These are phyloP conservation scores for Ptychadena robeensis DNA, from an alignment of 2,797 vertebrate species.

Conservation along the genomic window DNA sequence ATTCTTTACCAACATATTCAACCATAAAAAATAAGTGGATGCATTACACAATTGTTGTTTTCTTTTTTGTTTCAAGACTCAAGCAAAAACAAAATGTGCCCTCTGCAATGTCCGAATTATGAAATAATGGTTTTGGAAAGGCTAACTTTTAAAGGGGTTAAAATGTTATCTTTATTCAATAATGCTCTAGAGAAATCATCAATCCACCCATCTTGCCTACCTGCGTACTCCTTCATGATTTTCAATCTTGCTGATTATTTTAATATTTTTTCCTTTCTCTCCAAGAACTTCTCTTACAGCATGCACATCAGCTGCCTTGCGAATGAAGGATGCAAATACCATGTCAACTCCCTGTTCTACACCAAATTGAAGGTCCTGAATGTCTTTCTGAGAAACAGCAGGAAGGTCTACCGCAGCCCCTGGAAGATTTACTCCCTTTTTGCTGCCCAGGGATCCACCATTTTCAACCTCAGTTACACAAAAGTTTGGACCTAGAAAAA, in stretches of 20 bases:
- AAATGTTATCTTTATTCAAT: not conserved
- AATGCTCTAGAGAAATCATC: not conserved
- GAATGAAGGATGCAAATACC: conserved; percentile 98
- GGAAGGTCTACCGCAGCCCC: conserved; percentile 94
- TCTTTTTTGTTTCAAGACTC: no score
- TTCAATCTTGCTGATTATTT: conserved; percentile 99
- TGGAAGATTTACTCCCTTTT: conserved; percentile 96
- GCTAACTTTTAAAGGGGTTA: no score
- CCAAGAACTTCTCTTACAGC: conserved; percentile 91
- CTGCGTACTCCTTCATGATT: conserved; percentile 97
- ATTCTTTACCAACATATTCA: no score
- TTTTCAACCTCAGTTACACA: conserved; percentile 90
- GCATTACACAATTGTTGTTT: no score
- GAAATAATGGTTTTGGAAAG: no score
- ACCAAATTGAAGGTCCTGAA: conserved; percentile 91
- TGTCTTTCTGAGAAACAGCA: conserved; percentile 92
- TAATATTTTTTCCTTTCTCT: conserved; percentile 95
- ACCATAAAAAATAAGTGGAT: no score
- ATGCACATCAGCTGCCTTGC: conserved; percentile 91
- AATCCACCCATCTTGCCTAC: conserved; percentile 66
- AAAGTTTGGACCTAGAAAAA: conserved; percentile 81
- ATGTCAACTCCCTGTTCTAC: conserved; percentile 93
- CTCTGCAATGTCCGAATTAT: no score
- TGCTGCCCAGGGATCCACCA: conserved; percentile 90
- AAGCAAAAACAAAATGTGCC: no score